Base-by-base conservation (phyloP, 2,888 invertebrate genomes). In the Notodonta dromedarius region DNA sequence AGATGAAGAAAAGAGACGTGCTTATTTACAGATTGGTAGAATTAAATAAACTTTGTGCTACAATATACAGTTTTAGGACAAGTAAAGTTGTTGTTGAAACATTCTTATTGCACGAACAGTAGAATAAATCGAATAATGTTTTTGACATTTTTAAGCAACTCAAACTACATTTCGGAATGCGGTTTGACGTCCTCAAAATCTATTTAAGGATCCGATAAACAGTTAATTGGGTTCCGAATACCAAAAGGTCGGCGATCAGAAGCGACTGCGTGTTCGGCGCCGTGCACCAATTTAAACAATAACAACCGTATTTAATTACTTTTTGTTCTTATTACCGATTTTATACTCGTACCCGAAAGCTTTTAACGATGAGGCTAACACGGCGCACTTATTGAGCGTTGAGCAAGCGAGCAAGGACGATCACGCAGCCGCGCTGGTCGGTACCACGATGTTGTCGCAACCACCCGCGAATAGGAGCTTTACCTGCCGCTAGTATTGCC, bases 331-430 rank as follows among this genome's bases (percentile, higher is more conserved):
- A 83, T 84, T 81, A 66, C 65, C 13, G 65, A 72, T 79, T 84
- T 82, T 79, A 79, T 80, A 76, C 76, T 77, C 59, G 79, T 73
- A 71, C 73, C 79, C 71, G 80, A 85, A 89, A 89, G 88, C 89
- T 90, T 87, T 90, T 90, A 90, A 87, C 78, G 86, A 86, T 87
- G 88, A 83, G 79, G 83, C 80, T 82, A 83, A 84, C 80, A 82
- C 78, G 72, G 80, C 76, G 85, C 84, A 86, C 80, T 87, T 89
- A 88, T 88, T 74, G 83, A 77, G 50, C 62, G 84, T 91, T 90
- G 87, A 74, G 91, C 85, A 90, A 92, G 79, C 80, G 76, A 72
- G 80, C 89, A 91, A 91, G 91, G 91, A 89, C 91, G 86, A 73
- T 75, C 75, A 75, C 76, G 81, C 77, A 70, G 80, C 66, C 62